Evolutionary conservation across 2,113 vertebrate genomes (phyloP).

Genomic region (Dicerorhinus sumatrensis): DNA sequence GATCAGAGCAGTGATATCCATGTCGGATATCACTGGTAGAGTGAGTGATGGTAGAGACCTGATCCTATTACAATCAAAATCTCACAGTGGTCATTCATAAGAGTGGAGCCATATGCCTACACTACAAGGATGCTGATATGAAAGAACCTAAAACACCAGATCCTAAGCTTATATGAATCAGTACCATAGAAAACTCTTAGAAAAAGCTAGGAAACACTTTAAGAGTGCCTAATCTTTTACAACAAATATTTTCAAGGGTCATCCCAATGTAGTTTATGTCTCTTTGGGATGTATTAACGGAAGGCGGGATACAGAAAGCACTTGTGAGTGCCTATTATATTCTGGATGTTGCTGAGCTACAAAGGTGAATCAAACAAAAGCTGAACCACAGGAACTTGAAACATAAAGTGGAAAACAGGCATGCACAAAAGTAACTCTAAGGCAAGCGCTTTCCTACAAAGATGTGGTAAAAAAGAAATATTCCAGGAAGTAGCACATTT

Average conservation of each 20-base stretch:
- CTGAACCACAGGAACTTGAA: background rate
- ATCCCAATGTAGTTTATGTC: background rate
- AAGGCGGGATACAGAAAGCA: background rate
- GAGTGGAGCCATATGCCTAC: background rate
- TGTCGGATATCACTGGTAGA: no score
- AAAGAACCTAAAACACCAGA: background rate
- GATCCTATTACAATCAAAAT: background rate
- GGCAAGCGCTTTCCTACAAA: background rate
- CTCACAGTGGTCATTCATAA: background rate
- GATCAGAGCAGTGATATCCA: background rate
- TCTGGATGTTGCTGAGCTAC: background rate
- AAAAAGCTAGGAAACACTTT: background rate
- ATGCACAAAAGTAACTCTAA: background rate
- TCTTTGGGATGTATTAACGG: background rate
- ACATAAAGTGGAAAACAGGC: background rate
- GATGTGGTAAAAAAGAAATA: background rate
- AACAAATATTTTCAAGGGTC: background rate
- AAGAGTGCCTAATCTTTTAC: background rate
- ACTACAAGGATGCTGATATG: background rate
- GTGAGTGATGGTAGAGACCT: background rate
- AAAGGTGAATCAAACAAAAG: slow-evolving; percentile 35
- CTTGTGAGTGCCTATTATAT: background rate
- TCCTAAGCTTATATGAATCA: background rate
- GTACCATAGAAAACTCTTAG: background rate
- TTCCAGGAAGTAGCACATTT: background rate